Evolutionary conservation across 2,888 invertebrate species (phyloP).

Genomic region (Agriopis marginaria): DNA sequence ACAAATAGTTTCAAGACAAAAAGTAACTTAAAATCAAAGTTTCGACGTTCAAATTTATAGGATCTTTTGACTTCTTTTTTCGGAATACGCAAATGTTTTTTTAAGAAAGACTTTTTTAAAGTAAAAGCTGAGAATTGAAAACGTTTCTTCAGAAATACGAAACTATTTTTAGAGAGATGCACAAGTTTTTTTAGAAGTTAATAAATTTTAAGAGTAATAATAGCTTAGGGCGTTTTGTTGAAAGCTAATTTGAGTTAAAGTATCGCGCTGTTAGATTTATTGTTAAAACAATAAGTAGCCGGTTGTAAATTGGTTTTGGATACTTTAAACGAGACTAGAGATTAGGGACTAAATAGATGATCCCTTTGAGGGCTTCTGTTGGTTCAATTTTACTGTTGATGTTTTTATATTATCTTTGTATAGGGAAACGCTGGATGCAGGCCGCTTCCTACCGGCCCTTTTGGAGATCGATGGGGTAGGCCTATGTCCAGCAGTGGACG

Average conservation of each 20-base stretch:
- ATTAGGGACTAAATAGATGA: conserved; percentile 31
- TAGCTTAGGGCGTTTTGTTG: conserved; percentile 78
- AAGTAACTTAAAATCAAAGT: conserved; percentile 69
- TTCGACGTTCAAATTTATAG: conserved; percentile 71
- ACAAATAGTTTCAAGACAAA: conserved; percentile 68
- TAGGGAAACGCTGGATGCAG: too few species aligned
- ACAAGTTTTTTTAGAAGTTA: conserved; percentile 57
- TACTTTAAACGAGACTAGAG: conserved; percentile 37
- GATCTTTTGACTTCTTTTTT: conserved; percentile 55
- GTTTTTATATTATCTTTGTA: too few species aligned
- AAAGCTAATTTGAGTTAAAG: conserved; percentile 75
- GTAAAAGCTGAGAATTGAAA: neutral
- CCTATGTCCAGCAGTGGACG: too few species aligned
- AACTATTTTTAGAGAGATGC: conserved; percentile 1
- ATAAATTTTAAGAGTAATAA: conserved; percentile 81
- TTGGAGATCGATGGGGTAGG: too few species aligned
- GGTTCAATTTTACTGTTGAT: too few species aligned
- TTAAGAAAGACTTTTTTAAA: neutral
- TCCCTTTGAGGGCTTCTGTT: conserved; percentile 16
- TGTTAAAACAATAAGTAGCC: conserved; percentile 48
- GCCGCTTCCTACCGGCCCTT: too few species aligned
- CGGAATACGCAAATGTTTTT: conserved; percentile 8
- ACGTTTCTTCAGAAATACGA: neutral
- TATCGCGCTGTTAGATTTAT: conserved; percentile 70
- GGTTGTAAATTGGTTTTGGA: conserved; percentile 43